Base-by-base conservation (phyloP, 1,140 invertebrate genomes). In the Drosophila obscura region DNA sequence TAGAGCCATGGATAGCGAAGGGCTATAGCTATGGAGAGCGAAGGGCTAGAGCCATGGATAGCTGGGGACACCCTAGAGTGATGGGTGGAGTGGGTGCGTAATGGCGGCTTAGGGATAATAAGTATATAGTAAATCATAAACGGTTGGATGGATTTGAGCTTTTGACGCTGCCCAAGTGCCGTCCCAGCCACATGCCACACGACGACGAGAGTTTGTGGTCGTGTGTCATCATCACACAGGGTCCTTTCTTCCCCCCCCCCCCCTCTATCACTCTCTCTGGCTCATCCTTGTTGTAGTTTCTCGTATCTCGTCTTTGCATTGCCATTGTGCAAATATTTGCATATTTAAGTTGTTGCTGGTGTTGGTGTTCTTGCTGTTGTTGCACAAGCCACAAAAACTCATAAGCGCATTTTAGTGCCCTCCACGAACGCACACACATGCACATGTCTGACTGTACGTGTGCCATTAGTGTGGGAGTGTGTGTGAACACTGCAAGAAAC, bases 281-380 rank as follows among this genome's bases (percentile, higher is more conserved):
- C 9, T 35, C 9, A 35, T 35, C 35, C 35, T 39, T 39, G 35
- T 13, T 43, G 49, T 53, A 39, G 65, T 43, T 49, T 49, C 56
- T 53, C 45, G 31, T 45, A 55, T 53, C 65, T 43, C 53, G 60
- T 68, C 59, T 63, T 65, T 63, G 55, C 60, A 75, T 65, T 79
- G 71, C 57, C 76, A 87, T 83, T 88, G 83, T 88, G 83, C 79
- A 88, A 88, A 88, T 88, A 88, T 88, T 88, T 88, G 83, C 83
- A 88, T 88, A 88, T 88, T 87, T 87, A 88, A 87, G 74, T 82
- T 87, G 77, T 74, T 56, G 49, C 68, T 77, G 73, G 16, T 56
- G 49, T 73, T 77, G 73, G 24, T 57, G 52, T n/a, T 62, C 15
- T 9, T 28, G 60, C 22, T 61, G 39, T 44, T 63, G 68, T 71